phyloP scores from a whole-genome alignment of 2,797 vertebrate species.

The Chaunax sp. region DNA sequence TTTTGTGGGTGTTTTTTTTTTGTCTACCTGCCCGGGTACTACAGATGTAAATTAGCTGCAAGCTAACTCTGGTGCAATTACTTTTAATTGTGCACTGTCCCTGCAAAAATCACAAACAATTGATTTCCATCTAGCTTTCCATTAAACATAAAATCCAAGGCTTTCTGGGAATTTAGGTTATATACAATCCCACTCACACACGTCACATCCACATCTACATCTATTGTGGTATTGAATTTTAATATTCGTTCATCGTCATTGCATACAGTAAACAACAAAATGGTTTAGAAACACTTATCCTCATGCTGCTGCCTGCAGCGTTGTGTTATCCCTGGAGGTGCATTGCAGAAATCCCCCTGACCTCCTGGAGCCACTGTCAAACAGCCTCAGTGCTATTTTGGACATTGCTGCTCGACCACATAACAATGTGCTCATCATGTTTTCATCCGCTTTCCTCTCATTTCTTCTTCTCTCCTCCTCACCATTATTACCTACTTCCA shows the following conservation, averaged over 20 bases:
- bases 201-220: slow-evolving; percentile 42
- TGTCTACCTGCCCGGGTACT: too few relatives aligned
- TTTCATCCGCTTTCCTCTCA: slow-evolving; percentile 14
- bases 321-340: too few relatives aligned
- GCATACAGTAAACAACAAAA: slow-evolving; percentile 46
- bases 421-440: slow-evolving; percentile 32
- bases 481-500: slow-evolving; percentile 30
- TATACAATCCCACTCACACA: slow-evolving; percentile 49
- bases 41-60: too few relatives aligned
- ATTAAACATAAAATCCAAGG: slow-evolving; percentile 27
- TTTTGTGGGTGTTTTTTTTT: too few relatives aligned
- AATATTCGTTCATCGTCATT: slow-evolving; percentile 42
- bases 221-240: slow-evolving; percentile 47
- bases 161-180: slow-evolving; percentile 50
- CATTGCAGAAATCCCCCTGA: slow-evolving; percentile 38
- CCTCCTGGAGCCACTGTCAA: slow-evolving; percentile 35
- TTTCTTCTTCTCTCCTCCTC: slow-evolving; percentile 4
- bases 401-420: slow-evolving; percentile 32
- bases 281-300: slow-evolving; percentile 45
- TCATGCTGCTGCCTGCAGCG: slow-evolving; percentile 23
- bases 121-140: slow-evolving; percentile 3
- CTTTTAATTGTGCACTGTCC: too few relatives aligned
- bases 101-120: background rate
- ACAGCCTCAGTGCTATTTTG: slow-evolving; percentile 58
- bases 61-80: too few relatives aligned